These are phyloP conservation scores for Saimiri boliviensis DNA, from an alignment of 2,113 vertebrate genomes.

Conservation along the genomic window DNA sequence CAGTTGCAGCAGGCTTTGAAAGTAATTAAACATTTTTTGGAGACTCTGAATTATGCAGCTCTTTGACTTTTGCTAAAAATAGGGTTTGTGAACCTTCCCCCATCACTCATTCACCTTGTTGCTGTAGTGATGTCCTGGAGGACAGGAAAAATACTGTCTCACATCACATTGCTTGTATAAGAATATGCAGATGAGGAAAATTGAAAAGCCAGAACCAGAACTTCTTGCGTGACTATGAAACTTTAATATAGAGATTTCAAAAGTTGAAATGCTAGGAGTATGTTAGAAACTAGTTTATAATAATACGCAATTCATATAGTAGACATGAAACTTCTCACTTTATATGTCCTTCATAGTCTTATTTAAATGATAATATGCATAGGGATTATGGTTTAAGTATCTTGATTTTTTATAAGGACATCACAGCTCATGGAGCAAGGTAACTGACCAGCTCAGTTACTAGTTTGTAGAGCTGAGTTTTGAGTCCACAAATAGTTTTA, in stretches of 20 bases:
- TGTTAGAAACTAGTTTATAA: not conserved
- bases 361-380: not conserved
- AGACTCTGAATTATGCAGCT: not conserved
- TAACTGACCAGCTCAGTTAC: too few relatives aligned
- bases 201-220: not conserved
- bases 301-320: not conserved
- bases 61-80: not conserved
- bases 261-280: not conserved
- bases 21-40: not conserved
- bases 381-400: not conserved
- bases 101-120: not conserved
- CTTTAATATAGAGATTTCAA: not conserved
- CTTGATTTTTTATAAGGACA: not conserved
- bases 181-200: not conserved
- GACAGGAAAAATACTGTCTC: not conserved
- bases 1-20: not conserved
- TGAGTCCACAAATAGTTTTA: not conserved
- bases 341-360: not conserved
- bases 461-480: not conserved
- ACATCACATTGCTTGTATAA: not conserved
- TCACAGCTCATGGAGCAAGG: not conserved
- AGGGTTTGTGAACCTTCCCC: rapidly evolving
- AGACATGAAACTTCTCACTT: too few relatives aligned
- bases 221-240: not conserved
- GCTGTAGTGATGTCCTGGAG: not conserved